These are phyloP conservation scores for Zele albiditarsus DNA, from an alignment of 2,888 invertebrate species.

Conservation along the genomic window DNA sequence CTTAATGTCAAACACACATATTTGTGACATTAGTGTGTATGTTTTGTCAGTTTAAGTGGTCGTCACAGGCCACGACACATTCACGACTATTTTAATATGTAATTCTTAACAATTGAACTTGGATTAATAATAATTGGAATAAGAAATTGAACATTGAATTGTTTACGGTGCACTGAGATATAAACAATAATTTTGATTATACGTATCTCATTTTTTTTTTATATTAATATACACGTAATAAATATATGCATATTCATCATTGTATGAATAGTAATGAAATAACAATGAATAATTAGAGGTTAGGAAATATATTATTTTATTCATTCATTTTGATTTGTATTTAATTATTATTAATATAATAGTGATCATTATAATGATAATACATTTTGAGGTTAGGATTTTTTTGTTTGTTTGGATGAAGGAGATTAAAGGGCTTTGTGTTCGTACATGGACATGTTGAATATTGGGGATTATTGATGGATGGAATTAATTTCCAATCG, in stretches of 20 bases:
- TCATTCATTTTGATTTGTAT: neutral
- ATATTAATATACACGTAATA: neutral
- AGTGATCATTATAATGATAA: neutral
- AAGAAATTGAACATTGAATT: neutral
- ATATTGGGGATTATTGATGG: too few relatives aligned
- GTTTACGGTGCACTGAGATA: too few relatives aligned
- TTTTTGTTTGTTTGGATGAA: neutral
- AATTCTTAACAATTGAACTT: conserved; percentile 2
- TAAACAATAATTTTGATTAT: too few relatives aligned
- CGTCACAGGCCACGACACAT: neutral
- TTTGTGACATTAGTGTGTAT: neutral
- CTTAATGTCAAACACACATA: neutral
- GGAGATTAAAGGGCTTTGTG: neutral
- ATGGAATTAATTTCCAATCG: too few relatives aligned
- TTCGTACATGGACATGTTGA: neutral
- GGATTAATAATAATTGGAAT: neutral
- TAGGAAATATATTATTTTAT: neutral
- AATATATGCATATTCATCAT: neutral
- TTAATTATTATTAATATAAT: neutral
- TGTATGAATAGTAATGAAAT: neutral
- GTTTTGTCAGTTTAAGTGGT: neutral
- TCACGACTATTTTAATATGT: neutral
- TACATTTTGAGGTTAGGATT: neutral
- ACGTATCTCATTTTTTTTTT: neutral
- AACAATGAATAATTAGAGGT: neutral